Conservation (phyloP, 2,113 vertebrate species). For the Eudyptes chrysolophus region DNA sequence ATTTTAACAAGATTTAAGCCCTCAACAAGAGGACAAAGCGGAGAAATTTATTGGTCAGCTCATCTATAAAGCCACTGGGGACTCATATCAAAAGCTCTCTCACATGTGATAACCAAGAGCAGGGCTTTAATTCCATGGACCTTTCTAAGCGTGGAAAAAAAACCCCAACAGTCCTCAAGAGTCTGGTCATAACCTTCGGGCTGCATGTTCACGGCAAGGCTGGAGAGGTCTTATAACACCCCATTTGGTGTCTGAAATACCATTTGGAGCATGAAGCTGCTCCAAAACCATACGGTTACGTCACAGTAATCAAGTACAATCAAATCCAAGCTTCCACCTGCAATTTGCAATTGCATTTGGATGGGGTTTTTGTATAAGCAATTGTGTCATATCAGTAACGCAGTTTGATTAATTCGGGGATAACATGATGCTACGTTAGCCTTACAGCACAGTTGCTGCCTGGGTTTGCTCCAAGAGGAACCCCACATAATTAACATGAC, state of each 20-base stretch:
- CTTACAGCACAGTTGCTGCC: background rate
- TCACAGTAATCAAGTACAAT: background rate
- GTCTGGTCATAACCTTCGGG: background rate
- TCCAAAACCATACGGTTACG: accelerated
- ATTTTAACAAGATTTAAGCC: background rate
- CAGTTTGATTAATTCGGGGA: constrained; percentile 9
- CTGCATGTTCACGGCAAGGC: background rate
- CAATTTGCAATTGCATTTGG: background rate
- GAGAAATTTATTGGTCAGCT: background rate
- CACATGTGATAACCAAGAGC: background rate
- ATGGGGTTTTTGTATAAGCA: background rate
- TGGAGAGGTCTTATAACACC: background rate
- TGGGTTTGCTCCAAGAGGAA: constrained; percentile 50
- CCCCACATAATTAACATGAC: constrained; percentile 66
- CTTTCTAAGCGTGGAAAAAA: background rate
- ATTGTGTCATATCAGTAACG: background rate
- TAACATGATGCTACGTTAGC: background rate
- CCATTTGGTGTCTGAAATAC: background rate
- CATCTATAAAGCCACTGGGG: background rate
- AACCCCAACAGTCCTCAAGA: background rate
- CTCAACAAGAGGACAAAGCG: background rate
- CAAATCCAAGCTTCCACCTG: background rate
- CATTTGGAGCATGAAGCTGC: background rate
- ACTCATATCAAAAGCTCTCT: background rate
- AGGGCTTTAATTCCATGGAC: background rate